Evolutionary conservation across 2,113 vertebrate species (phyloP).

Genomic region (Pontoporia blainvillei): DNA sequence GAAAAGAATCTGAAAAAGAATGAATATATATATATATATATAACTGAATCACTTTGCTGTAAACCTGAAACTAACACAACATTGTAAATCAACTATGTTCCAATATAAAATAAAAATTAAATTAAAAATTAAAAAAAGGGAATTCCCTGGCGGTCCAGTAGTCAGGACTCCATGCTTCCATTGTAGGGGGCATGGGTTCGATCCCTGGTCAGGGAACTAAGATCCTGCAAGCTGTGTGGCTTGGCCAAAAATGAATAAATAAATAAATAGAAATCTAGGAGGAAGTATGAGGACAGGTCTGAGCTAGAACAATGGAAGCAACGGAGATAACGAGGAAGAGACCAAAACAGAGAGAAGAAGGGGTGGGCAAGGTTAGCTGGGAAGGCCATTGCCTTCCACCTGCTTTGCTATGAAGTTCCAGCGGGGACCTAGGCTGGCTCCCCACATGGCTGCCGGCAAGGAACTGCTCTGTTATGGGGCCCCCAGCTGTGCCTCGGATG

Average conservation of each 20-base stretch:
- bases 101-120: neutral
- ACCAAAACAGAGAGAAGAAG: neutral
- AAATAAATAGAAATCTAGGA: neutral
- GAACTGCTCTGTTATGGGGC: neutral
- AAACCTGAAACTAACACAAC: neutral
- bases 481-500: neutral
- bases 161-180: too few species aligned
- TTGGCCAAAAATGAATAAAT: too few species aligned
- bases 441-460: neutral
- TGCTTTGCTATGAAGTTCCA: neutral
- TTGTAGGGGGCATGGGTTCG: too few species aligned
- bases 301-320: neutral
- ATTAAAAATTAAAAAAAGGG: neutral
- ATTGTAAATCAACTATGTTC: neutral
- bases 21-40: neutral
- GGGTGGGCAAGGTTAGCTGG: neutral
- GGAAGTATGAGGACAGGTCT: neutral
- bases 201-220: too few species aligned
- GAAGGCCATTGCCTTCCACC: neutral
- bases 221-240: too few species aligned
- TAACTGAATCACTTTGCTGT: neutral
- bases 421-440: neutral
- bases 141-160: too few species aligned
- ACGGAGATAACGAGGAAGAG: neutral
- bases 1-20: too few species aligned